Percentiles rank a stretch among this genome's conserved stretches.
Evolutionary conservation across 2,797 vertebrate species (phyloP).

Genomic region (Enteromius paludinosus): DNA sequence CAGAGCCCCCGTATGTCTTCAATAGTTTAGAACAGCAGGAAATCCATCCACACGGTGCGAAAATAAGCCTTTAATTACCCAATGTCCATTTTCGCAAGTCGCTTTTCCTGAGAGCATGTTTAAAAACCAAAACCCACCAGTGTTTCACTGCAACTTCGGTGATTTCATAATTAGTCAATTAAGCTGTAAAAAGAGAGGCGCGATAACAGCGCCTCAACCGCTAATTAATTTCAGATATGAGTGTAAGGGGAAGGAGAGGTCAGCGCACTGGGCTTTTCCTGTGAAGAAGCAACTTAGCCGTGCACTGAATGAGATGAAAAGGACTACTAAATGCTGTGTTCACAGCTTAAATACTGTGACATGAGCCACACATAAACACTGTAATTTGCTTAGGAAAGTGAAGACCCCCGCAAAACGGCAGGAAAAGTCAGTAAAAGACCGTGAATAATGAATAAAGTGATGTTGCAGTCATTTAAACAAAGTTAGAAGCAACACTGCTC

Average conservation of each 20-base stretch:
- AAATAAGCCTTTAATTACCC: slow-evolving; percentile 24
- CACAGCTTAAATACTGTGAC: slow-evolving; percentile 24
- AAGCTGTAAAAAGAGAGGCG: slow-evolving; percentile 46
- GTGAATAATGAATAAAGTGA: slow-evolving; percentile 11
- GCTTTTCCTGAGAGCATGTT: not conserved
- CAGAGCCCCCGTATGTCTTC: not conserved
- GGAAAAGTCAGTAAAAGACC: not conserved
- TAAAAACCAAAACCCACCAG: slow-evolving; percentile 21
- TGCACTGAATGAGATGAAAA: slow-evolving; percentile 15
- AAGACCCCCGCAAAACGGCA: not conserved
- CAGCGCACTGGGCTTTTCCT: not conserved
- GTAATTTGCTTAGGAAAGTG: slow-evolving; percentile 12
- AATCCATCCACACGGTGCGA: not conserved
- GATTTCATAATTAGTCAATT: slow-evolving; percentile 56
- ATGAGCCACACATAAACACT: slow-evolving; percentile 28
- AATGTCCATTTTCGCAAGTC: slow-evolving; percentile 15
- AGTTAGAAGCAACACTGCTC: slow-evolving; percentile 26
- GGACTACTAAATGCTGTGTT: not conserved
- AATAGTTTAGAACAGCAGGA: slow-evolving; percentile 14
- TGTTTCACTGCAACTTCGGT: slow-evolving; percentile 28
- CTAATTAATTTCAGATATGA: slow-evolving; percentile 52
- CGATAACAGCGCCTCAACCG: slow-evolving; percentile 5
- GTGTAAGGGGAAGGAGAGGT: slow-evolving; percentile 26
- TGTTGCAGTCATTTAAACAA: not conserved
- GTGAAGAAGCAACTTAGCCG: slow-evolving; percentile 28